These are phyloP conservation scores for Silurus meridionalis DNA, from an alignment of 2,113 vertebrate genomes.

Conservation along the genomic window DNA sequence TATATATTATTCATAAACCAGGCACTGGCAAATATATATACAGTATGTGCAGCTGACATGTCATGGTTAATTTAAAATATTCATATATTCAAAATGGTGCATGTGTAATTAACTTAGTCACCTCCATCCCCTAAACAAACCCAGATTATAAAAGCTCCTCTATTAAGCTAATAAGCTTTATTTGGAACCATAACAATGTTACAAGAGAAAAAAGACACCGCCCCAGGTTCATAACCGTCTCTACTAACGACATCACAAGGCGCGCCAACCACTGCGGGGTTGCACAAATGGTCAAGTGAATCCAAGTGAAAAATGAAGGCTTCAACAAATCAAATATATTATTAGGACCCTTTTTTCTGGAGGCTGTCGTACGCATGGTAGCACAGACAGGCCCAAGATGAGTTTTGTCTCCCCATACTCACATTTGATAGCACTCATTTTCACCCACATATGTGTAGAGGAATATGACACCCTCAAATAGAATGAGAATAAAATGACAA, in stretches of 20 bases:
- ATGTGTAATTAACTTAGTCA: conserved; percentile 64
- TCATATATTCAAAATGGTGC: conserved; percentile 65
- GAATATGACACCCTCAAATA: conserved; percentile 42
- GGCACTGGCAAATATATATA: neutral
- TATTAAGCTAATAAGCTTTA: neutral
- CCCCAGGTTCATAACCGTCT: conserved; percentile 81
- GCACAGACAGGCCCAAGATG: conserved; percentile 32
- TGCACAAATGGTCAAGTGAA: conserved; percentile 79
- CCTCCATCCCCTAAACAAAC: conserved; percentile 54
- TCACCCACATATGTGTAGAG: conserved; percentile 33
- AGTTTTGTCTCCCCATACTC: conserved; percentile 34
- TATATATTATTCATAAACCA: neutral
- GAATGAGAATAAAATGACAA: conserved; percentile 25
- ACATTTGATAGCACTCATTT: conserved; percentile 46
- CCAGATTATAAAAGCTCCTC: neutral
- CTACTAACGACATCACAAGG: conserved; percentile 83
- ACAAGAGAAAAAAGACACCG: conserved; percentile 52
- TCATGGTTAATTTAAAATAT: conserved; percentile 69
- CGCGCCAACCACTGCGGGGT: conserved; percentile 73
- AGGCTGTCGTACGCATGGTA: conserved; percentile 57
- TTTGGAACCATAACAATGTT: neutral
- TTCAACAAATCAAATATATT: conserved; percentile 78
- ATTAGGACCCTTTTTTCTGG: conserved; percentile 61
- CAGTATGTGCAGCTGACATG: neutral
- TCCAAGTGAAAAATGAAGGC: conserved; percentile 90